Percentiles rank a stretch among this genome's conserved stretches.
Conservation (phyloP, 1,140 invertebrate genomes). For the Cyrtorhinus lividipennis region DNA sequence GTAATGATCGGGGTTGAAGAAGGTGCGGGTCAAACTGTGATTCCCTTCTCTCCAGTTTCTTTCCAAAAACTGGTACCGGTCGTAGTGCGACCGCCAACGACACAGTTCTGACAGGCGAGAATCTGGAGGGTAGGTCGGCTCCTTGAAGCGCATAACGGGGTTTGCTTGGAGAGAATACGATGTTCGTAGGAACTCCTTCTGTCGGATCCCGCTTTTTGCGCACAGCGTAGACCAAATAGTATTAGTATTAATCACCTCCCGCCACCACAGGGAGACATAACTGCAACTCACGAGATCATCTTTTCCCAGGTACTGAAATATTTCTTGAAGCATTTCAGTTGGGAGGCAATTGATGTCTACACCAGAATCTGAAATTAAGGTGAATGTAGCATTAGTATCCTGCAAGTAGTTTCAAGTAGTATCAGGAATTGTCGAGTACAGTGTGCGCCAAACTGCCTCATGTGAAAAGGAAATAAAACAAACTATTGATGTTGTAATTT, state of each 20-base stretch:
- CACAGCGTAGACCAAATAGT: slow-evolving; percentile 17
- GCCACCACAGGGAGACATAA: slow-evolving; percentile 11
- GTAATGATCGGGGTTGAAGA: background rate
- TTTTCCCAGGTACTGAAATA: slow-evolving; percentile 14
- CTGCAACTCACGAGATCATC: slow-evolving; percentile 16
- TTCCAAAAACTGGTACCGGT: slow-evolving; percentile 6
- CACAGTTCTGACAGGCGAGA: background rate
- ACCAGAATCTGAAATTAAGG: background rate
- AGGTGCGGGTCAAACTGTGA: background rate
- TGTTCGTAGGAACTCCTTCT: background rate
- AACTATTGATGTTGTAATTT: too few relatives aligned
- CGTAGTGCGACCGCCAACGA: slow-evolving; percentile 11
- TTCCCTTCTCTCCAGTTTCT: slow-evolving; percentile 11
- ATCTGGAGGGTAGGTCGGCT: background rate
- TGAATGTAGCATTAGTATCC: too few relatives aligned
- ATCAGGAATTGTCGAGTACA: too few relatives aligned
- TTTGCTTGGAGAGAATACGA: background rate
- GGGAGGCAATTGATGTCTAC: slow-evolving; percentile 18
- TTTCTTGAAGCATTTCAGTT: slow-evolving; percentile 16
- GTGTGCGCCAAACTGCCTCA: too few relatives aligned
- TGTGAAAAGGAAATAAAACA: too few relatives aligned
- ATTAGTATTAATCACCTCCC: slow-evolving; percentile 19
- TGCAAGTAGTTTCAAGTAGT: too few relatives aligned
- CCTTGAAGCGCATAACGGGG: background rate
- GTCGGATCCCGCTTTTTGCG: background rate